Base-by-base conservation (phyloP, 2,797 vertebrate species). In the Anisognathus igniventris region DNA sequence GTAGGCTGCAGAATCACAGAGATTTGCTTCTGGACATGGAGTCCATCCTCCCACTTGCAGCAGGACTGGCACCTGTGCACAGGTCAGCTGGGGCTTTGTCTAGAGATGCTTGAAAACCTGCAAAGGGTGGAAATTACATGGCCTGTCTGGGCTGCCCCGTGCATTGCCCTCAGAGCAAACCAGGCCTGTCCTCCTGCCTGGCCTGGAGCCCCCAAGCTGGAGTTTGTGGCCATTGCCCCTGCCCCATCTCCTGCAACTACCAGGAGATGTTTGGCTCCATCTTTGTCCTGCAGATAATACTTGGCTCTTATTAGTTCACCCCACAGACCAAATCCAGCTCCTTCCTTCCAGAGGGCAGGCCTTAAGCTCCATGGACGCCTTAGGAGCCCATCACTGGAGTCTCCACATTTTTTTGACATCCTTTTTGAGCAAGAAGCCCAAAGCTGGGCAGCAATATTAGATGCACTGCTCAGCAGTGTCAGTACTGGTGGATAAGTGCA, bases 401-500 rank as follows among this genome's bases (percentile, higher is more conserved):
- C 31, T 39, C 85, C 31, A 8, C 1, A 5, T 7, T 24, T 89
- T 92, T 77, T 76, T 4, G 4, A 45, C 20, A 42, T 48, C 56
- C 7, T n/a, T 67, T 11, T 33, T n/a, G 61, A 67, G 47, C 1
- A 1, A 61, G 76, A 82, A 74, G 71, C 64, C 73, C 84, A 42
- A 56, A 82, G 14, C 78, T 74, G 78, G 65, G 42, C 12, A 42
- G 48, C 53, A 71, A 5, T 42, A 50, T 8, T 33, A 60, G 60
- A 64, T 1, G 1, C 0, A 3, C 39, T 72, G 42, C 77, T 68
- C 54, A 77, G 80, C 70, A 47, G n/a, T 14, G 40, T 70, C 80
- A 56, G 1, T 30, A 35, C 56, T 2, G 2, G 24, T 6, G 25
- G 3, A 9, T 39, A 66, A 82, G 19, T 0, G 3, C 0, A 0